Evolutionary conservation across 2,797 vertebrate genomes (phyloP).

Genomic region (Cichlasoma orientale): DNA sequence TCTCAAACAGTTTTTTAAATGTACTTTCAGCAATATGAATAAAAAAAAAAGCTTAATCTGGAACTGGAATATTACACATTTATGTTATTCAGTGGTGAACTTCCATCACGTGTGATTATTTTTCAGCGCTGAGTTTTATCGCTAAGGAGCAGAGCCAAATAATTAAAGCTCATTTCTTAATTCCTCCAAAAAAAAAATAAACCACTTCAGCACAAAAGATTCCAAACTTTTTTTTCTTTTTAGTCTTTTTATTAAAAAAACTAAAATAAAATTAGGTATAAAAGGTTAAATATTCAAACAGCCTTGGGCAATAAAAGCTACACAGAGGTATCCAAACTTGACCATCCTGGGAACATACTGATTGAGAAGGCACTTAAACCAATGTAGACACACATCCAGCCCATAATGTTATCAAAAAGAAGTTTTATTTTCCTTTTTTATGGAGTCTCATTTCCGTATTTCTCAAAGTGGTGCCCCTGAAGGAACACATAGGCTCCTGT

Average conservation of each 20-base stretch:
- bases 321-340: conserved; percentile 39
- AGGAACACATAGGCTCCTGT: conserved; percentile 62
- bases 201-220: conserved; percentile 17
- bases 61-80: background rate
- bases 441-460: conserved; percentile 72
- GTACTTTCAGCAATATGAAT: background rate
- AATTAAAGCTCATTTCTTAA: conserved; percentile 19
- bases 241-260: too few relatives aligned
- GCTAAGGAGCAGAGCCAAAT: background rate
- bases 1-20: background rate
- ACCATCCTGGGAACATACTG: conserved; percentile 43
- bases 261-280: background rate
- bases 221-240: conserved; percentile 13
- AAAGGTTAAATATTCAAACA: conserved; percentile 5
- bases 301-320: conserved; percentile 31
- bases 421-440: conserved; percentile 70
- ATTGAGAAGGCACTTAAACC: conserved; percentile 47
- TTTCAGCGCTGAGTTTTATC: background rate
- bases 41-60: background rate
- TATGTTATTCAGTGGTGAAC: background rate
- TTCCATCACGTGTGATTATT: conserved; percentile 2
- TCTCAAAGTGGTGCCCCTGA: conserved; percentile 57
- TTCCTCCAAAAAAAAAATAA: background rate
- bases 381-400: background rate
- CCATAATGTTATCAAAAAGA: conserved; percentile 55